Percentiles rank a stretch among this genome's conserved stretches.
Evolutionary conservation across 2,113 vertebrate species (phyloP).

Genomic region (Lanius ludovicianus): DNA sequence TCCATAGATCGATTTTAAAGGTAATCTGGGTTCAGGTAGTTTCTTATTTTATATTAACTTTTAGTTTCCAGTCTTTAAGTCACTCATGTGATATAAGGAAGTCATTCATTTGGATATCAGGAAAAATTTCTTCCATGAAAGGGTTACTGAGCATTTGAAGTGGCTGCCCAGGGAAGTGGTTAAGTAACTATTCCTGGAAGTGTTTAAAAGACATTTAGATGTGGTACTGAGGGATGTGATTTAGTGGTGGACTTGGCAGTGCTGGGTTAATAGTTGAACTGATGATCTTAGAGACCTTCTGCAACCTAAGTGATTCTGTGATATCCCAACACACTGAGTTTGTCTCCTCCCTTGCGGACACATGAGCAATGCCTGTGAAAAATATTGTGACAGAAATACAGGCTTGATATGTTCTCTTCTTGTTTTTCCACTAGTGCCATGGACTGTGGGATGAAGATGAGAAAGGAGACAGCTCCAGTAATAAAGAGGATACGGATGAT

Average conservation of each 20-base stretch:
- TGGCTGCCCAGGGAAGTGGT: neutral
- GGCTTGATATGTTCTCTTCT: neutral
- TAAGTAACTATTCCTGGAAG: neutral
- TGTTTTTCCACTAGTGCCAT: constrained; percentile 82
- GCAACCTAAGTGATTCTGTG: neutral
- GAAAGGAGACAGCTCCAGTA: constrained; percentile 68
- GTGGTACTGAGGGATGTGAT: neutral
- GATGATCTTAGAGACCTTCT: neutral
- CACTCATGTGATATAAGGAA: neutral
- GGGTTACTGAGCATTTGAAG: neutral
- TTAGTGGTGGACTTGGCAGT: neutral
- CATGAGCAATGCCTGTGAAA: neutral
- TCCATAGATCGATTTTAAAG: constrained; percentile 97
- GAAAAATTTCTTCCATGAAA: neutral
- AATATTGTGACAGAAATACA: neutral
- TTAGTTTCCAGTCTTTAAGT: neutral
- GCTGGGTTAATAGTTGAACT: neutral
- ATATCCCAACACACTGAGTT: neutral
- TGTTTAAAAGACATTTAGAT: neutral
- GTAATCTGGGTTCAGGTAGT: constrained; percentile 63
- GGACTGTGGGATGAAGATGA: constrained; percentile 95
- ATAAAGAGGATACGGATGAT: constrained; percentile 83
- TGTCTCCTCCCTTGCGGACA: neutral
- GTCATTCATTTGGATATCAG: neutral
- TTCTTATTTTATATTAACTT: neutral